phyloP scores from a whole-genome alignment of 2,888 invertebrate species.

The Zhuqinia jingwanae region DNA sequence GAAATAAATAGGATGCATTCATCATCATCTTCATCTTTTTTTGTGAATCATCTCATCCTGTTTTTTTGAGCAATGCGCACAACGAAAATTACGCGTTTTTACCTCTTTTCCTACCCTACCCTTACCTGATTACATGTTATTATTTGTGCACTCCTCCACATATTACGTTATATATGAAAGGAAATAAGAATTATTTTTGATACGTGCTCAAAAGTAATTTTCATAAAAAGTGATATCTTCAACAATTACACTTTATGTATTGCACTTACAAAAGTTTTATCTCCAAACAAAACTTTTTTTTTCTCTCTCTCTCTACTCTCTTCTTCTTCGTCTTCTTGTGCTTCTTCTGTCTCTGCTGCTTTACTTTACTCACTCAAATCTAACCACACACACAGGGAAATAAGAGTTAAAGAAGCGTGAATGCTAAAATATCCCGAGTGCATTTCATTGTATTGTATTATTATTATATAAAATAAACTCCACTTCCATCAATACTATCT shows the following conservation, averaged over 20 bases:
- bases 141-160: conserved; percentile 24
- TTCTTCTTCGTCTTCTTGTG: conserved; percentile 8
- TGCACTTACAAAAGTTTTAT: conserved; percentile 16
- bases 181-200: conserved; percentile 60
- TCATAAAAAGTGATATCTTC: conserved; percentile 63
- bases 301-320: too few species aligned
- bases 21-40: conserved; percentile 42
- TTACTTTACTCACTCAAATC: background rate
- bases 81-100: too few species aligned
- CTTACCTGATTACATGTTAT: conserved; percentile 28
- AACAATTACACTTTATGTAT: conserved; percentile 31
- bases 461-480: conserved; percentile 25
- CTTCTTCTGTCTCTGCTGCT: too few species aligned
- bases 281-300: background rate
- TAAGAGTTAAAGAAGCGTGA: conserved; percentile 53
- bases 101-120: conserved; percentile 2
- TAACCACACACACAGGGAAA: conserved; percentile 22
- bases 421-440: conserved; percentile 32
- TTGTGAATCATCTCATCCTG: conserved; percentile 50
- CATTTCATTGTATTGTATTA: conserved; percentile 7
- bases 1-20: conserved; percentile 18
- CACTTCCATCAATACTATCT: conserved; percentile 18
- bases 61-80: too few species aligned
- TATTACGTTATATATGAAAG: conserved; percentile 33
- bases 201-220: conserved; percentile 68